phyloP scores from a whole-genome alignment of 2,113 vertebrate genomes.

The Zootoca vivipara region DNA sequence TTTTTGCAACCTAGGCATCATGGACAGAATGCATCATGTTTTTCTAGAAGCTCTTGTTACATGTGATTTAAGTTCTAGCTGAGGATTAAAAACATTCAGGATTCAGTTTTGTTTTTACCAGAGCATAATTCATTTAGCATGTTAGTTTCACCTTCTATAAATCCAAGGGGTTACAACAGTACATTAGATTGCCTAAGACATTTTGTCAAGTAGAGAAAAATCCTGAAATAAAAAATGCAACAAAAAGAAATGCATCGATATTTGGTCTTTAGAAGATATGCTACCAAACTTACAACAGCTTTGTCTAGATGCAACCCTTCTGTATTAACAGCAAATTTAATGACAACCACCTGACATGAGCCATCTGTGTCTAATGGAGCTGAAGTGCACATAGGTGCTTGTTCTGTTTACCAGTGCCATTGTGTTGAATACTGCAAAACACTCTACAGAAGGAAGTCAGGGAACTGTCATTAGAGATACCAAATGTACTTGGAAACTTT shows the following conservation, averaged over 20 bases:
- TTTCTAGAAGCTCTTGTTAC: background rate
- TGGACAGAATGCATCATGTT: background rate
- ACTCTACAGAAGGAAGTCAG: background rate
- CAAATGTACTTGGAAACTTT: background rate
- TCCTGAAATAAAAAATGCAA: conserved; percentile 30
- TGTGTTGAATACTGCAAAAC: background rate
- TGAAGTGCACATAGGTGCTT: background rate
- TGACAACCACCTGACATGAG: conserved; percentile 44
- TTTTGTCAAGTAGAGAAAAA: background rate
- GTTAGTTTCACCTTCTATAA: background rate
- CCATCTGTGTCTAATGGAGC: background rate
- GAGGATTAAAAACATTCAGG: background rate
- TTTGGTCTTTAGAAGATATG: conserved; percentile 14
- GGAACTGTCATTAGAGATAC: background rate
- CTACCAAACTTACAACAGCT: conserved; percentile 62
- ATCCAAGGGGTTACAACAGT: background rate
- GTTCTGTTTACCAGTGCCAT: background rate
- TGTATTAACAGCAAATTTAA: conserved; percentile 37
- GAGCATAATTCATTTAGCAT: background rate
- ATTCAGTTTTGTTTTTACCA: background rate
- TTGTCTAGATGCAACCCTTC: conserved; percentile 38
- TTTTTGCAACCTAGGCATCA: background rate
- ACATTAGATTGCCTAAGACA: conserved; percentile 2
- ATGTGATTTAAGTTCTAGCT: background rate
- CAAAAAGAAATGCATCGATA: conserved; percentile 38